Evolutionary conservation across 2,113 vertebrate species (phyloP).

Genomic region (Cavia porcellus): DNA sequence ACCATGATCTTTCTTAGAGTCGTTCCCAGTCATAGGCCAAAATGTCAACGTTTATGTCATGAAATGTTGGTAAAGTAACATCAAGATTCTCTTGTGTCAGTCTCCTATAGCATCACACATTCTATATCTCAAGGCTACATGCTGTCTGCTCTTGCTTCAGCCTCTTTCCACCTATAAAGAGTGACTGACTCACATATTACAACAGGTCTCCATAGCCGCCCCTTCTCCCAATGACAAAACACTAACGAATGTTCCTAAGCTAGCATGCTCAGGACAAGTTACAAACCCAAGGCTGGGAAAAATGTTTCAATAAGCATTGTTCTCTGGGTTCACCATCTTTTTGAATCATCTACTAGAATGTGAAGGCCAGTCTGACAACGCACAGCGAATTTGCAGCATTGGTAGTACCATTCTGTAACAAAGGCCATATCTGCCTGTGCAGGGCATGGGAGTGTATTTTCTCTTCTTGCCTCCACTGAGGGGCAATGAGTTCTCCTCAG

Average conservation of each 20-base stretch:
- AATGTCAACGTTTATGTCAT: neutral
- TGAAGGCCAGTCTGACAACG: neutral
- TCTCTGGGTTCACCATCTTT: neutral
- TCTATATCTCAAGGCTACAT: no score
- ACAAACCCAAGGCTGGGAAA: neutral
- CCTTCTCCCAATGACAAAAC: neutral
- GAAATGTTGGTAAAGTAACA: neutral
- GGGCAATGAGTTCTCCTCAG: neutral
- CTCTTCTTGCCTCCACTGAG: neutral
- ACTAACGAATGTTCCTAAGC: neutral
- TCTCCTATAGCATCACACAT: neutral
- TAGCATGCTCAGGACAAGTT: neutral
- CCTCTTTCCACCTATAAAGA: neutral
- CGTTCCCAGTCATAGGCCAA: neutral
- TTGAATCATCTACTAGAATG: neutral
- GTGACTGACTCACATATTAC: neutral
- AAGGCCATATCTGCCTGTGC: neutral
- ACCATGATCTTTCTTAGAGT: neutral
- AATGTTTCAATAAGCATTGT: neutral
- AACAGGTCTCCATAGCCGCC: neutral
- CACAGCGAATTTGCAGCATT: neutral
- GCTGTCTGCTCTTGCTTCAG: neutral
- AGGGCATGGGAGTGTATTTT: neutral
- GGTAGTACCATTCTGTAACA: neutral
- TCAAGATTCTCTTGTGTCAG: neutral